Evolutionary conservation across 2,888 invertebrate genomes (phyloP), one percentile per base, ranked within the genome.

Genomic region (Diadegma fenestrale): DNA sequence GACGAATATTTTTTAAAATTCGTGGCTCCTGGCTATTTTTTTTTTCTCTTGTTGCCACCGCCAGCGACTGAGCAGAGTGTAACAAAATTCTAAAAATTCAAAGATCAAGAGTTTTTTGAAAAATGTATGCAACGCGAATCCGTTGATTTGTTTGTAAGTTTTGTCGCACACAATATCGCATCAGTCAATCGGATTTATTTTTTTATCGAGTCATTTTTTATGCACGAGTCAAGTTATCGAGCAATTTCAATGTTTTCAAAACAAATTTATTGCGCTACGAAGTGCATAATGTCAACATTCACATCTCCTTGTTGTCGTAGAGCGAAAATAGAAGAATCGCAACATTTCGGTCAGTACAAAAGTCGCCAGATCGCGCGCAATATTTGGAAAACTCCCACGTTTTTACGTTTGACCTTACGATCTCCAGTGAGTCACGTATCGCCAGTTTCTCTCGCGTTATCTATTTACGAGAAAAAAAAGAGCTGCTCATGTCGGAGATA

Each of bases 361-460:
- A 33, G 30, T 78, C 43, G 30, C n/a, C n/a, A 72, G 63, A 80
- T 51, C 26, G 72, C 61, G 48, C 64, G 64, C 64, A 54, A 80
- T 64, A 63, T 80, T 71, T 26, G 41, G 45, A 41, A 78, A 80
- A 64, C 64, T 80, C 72, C 51, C 72, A 72, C 64, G 64, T 72
- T 64, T 72, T 26, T 19, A 48, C 64, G 64, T 19, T 51, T 72
- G 80, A 80, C 45, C 79, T 41, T 7, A 51, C 63, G 80, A 80
- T 72, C 72, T 19, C 17, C 51, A 22, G 80, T 80, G 80, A 80
- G 51, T 80, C 80, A 72, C 72, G 33, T 58, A 26, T 61, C 61
- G 71, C 69, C 48, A 45, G 45, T 43, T 17, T 71, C 45, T 45
- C 48, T 12, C 14, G 64, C 63, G 33, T 79, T 80, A 80, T 80